Evolutionary conservation across 2,113 vertebrate genomes (phyloP), one percentile per base, ranked within the genome.

Genomic region (Marmota flaviventris): DNA sequence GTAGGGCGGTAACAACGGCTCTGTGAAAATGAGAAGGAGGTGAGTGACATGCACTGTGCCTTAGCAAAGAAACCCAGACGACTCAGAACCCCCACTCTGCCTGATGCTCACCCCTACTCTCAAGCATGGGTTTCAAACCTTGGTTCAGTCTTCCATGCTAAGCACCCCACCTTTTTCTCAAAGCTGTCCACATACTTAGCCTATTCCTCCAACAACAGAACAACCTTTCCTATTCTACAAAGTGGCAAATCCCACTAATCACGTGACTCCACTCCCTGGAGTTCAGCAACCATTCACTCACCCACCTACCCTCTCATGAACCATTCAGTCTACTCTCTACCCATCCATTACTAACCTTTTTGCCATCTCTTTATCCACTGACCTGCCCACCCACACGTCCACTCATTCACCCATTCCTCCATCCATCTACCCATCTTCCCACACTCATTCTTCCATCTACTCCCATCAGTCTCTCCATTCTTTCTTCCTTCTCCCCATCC

Each of bases 1-100:
- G 95, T 94, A 97, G 16, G 97, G 94, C 5, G 90, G 58, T 6
- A 2, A 79, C 51, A 97, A 89, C 0, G 2, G 87, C 1, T 2
- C 97, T 98, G 95, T 8, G 29, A 79, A 70, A 39, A 84, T 3
- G 73, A 94, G 20, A 1, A 11, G 16, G 39, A 75, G 14, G 12
- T 95, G 48, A 37, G 17, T 56, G 89, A 72, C 16, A n/a, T 6
- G 17, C 7, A 4, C 16, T 24, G 29, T 5, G 18, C 37, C 18
- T 13, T 12, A 63, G 20, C 65, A 56, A 51, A 13, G 4, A 81
- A 48, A n/a, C 29, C 51, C 39, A 85, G 67, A 12, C 29, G 48
- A 39, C 11, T n/a, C 83, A 58, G 37, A 27, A 58, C 5, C 61
- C 37, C 34, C 20, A 67, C 51, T 72, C 56, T 84, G 29, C 72